Evolutionary conservation across 2,797 vertebrate genomes (phyloP).

Genomic region (Australoheros facetus): DNA sequence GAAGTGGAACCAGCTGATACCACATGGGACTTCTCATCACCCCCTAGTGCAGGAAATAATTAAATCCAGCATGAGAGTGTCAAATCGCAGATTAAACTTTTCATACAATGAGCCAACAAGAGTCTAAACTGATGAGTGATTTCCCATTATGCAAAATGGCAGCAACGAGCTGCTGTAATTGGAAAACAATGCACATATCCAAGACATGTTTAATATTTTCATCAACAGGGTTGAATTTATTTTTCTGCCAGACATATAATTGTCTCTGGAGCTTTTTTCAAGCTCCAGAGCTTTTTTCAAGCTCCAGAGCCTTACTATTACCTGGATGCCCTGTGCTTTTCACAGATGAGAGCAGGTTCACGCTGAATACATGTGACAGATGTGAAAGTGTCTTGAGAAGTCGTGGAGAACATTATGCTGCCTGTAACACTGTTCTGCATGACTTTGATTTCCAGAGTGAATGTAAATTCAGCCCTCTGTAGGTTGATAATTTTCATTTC

Average conservation of each 20-base stretch:
- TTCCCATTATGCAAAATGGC: neutral
- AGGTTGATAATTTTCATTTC: too few relatives aligned
- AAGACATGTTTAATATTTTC: neutral
- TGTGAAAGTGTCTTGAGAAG: too few relatives aligned
- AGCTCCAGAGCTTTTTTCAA: too few relatives aligned
- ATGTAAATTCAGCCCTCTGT: too few relatives aligned
- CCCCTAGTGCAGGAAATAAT: conserved; percentile 72
- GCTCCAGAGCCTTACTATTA: too few relatives aligned
- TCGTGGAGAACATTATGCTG: too few relatives aligned
- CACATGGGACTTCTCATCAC: conserved; percentile 77
- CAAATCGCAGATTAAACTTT: neutral
- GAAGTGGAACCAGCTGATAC: conserved; percentile 70
- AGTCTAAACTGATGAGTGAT: neutral
- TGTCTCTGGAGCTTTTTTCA: too few relatives aligned
- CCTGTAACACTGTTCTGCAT: too few relatives aligned
- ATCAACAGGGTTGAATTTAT: fast-evolving
- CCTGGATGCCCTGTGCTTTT: too few relatives aligned
- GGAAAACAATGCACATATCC: neutral
- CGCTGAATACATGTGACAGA: too few relatives aligned
- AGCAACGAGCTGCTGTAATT: neutral
- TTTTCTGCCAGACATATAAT: neutral
- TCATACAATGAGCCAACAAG: neutral
- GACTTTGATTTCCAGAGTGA: too few relatives aligned
- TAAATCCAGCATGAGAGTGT: conserved; percentile 8
- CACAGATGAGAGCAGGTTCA: too few relatives aligned